Evolutionary conservation across 2,797 vertebrate species (phyloP).

Genomic region (Scleropages formosus): DNA sequence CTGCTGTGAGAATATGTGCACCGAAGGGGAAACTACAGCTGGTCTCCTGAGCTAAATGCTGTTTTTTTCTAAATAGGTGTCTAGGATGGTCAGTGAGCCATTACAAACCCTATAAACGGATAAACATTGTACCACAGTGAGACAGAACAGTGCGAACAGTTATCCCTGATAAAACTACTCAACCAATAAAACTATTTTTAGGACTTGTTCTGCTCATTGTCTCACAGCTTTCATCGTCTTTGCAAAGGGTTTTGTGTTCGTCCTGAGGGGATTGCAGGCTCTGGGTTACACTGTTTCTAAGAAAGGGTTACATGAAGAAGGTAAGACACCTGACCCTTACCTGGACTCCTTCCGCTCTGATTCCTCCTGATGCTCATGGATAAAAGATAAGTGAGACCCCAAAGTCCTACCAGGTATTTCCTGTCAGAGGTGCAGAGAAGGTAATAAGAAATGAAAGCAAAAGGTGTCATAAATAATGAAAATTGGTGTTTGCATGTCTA

Average conservation of each 20-base stretch:
- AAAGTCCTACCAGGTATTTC: neutral
- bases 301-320: neutral
- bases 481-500: neutral
- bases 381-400: neutral
- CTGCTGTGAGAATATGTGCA: neutral
- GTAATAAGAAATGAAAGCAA: neutral
- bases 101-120: too few relatives aligned
- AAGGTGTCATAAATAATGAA: neutral
- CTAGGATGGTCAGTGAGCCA: too few relatives aligned
- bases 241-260: neutral
- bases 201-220: neutral
- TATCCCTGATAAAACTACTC: neutral
- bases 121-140: too few relatives aligned
- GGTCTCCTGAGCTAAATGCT: too few relatives aligned
- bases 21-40: too few relatives aligned
- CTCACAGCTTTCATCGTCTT: neutral
- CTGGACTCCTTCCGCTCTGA: slow-evolving; percentile 24
- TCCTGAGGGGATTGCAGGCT: neutral
- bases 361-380: slow-evolving; percentile 9
- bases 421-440: neutral
- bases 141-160: neutral
- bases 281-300: neutral
- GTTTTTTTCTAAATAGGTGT: too few relatives aligned
- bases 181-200: neutral
- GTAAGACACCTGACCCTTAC: slow-evolving; percentile 16